phyloP scores from a whole-genome alignment of 2,888 invertebrate species.

The Rhamnusium bicolor region DNA sequence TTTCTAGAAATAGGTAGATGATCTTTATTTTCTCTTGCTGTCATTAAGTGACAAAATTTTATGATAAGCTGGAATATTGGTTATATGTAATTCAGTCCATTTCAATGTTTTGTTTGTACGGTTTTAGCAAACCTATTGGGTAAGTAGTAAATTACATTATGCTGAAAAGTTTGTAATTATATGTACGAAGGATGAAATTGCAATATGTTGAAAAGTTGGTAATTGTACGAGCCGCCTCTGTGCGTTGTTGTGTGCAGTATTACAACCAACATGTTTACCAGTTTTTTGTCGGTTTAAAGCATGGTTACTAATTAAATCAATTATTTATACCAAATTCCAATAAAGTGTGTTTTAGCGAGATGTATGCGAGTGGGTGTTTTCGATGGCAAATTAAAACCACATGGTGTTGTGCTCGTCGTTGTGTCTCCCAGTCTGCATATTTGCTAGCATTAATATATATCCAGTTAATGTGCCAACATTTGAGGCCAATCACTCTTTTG shows the following conservation, averaged over 20 bases:
- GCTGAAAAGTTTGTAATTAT: too few relatives aligned
- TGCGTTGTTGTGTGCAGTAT: constrained; percentile 21
- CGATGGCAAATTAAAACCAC: constrained; percentile 66
- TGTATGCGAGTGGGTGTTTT: constrained; percentile 44
- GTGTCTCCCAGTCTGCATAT: constrained; percentile 54
- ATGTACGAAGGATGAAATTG: too few relatives aligned
- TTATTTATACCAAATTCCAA: constrained; percentile 61
- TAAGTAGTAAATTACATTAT: too few relatives aligned
- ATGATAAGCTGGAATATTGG: too few relatives aligned
- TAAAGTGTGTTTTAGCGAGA: constrained; percentile 57
- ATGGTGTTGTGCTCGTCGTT: constrained; percentile 56
- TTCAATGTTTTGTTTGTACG: too few relatives aligned
- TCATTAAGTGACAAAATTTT: too few relatives aligned
- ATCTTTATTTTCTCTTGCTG: too few relatives aligned
- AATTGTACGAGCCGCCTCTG: constrained; percentile 2
- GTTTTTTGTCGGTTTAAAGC: constrained; percentile 42
- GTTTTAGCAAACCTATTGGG: too few relatives aligned
- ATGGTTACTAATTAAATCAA: constrained; percentile 60
- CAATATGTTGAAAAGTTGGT: neutral
- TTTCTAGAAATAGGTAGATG: too few relatives aligned
- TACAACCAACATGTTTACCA: constrained; percentile 43
- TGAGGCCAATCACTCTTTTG: constrained; percentile 57
- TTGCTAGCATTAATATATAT: constrained; percentile 62
- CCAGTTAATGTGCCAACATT: constrained; percentile 65
- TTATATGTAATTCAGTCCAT: too few relatives aligned